Percentiles rank a stretch among this genome's conserved stretches.
These are phyloP conservation scores for Phenganax stokvisi DNA, from an alignment of 92 coral and sea anemone species.

Conservation along the genomic window DNA sequence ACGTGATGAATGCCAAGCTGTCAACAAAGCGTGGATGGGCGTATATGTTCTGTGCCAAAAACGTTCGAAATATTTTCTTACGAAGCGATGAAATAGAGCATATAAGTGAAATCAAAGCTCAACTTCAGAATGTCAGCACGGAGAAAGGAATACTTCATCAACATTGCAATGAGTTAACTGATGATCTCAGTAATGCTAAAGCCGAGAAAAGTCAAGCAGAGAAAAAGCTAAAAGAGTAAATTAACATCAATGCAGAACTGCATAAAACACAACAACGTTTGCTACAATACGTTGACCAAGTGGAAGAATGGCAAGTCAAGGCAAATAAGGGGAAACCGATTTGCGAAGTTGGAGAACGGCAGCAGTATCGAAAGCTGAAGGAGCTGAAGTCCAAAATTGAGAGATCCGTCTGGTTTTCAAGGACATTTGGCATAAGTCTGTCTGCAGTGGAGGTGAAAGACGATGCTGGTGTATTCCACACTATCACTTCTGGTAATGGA, in stretches of 20 bases:
- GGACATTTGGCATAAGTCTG: slow-evolving; percentile 13
- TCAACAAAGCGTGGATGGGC: slow-evolving; percentile 4
- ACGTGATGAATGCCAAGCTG: not conserved
- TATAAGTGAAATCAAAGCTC: not conserved
- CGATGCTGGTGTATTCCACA: slow-evolving; percentile 14
- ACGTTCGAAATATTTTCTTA: not conserved
- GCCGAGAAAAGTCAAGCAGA: not conserved
- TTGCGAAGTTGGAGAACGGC: not conserved
- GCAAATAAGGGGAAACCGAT: not conserved
- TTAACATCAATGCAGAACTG: not conserved
- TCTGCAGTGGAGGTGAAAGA: slow-evolving; percentile 1
- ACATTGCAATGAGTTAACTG: not conserved
- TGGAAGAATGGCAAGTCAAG: not conserved
- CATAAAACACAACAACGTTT: slow-evolving; percentile 8
- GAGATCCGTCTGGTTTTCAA: not conserved
- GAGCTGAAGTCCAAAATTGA: not conserved
- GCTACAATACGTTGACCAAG: not conserved
- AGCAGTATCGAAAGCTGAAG: slow-evolving; percentile 11
- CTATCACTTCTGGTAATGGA: not conserved
- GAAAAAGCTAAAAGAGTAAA: not conserved
- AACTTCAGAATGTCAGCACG: not conserved
- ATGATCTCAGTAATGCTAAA: not conserved
- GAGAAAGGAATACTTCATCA: not conserved
- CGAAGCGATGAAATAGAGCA: not conserved
- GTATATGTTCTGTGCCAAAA: not conserved